Percentiles rank a stretch among this genome's conserved stretches.
Conservation (phyloP, 2,797 vertebrate species). For the Cossypha polioptera region DNA sequence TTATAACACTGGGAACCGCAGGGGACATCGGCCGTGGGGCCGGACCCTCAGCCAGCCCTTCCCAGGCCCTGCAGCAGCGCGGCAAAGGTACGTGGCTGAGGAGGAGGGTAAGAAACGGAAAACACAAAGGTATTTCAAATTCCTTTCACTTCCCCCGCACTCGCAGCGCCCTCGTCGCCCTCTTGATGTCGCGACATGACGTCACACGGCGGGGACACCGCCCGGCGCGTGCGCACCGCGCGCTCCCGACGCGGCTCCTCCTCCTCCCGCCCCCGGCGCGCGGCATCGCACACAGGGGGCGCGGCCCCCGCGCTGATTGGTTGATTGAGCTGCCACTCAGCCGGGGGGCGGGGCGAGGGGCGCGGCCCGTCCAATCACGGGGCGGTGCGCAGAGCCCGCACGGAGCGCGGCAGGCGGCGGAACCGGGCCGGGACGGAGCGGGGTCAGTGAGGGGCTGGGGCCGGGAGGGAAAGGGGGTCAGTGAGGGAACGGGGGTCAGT, state of each 20-base stretch:
- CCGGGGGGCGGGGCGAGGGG: accelerated
- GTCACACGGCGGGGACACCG: accelerated
- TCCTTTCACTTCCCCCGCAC: not conserved
- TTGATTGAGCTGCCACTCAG: accelerated
- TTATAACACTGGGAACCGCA: too few species aligned
- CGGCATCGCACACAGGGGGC: accelerated
- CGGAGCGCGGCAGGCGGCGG: not conserved
- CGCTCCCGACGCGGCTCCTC: not conserved
- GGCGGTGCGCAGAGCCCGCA: too few species aligned
- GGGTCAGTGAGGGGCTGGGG: too few species aligned
- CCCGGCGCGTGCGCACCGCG: not conserved
- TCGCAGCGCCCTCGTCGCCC: accelerated
- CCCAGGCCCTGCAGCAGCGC: not conserved
- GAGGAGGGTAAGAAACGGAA: accelerated
- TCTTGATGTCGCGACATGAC: not conserved
- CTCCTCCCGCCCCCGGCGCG: accelerated
- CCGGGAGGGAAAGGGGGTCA: too few species aligned
- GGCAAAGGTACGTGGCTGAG: too few species aligned
- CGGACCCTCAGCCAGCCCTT: not conserved
- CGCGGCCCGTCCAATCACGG: not conserved
- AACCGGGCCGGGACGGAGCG: too few species aligned
- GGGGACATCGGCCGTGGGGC: not conserved
- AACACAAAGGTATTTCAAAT: accelerated
- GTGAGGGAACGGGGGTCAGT: too few species aligned
- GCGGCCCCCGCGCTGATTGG: not conserved